Evolutionary conservation across 2,888 invertebrate genomes (phyloP).

Genomic region (Germaria angustata): DNA sequence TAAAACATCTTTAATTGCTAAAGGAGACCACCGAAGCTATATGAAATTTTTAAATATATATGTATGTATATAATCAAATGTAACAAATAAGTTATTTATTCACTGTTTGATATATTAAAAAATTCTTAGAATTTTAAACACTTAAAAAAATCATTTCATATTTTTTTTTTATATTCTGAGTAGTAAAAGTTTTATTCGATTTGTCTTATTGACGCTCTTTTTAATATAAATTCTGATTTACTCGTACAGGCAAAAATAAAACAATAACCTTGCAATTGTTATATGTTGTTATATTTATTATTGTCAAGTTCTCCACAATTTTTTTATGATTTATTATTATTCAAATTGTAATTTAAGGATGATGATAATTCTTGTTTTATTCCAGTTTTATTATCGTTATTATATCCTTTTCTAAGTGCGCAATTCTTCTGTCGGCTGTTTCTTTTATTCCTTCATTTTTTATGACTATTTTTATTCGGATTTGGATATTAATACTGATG

Average conservation of each 20-base stretch:
- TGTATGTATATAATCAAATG: too few species aligned
- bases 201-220: slow-evolving; percentile 28
- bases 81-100: too few species aligned
- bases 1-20: too few species aligned
- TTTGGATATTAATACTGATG: slow-evolving; percentile 17
- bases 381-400: slow-evolving; percentile 9
- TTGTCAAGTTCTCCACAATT: slow-evolving; percentile 41
- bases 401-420: not conserved
- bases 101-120: too few species aligned
- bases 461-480: slow-evolving; percentile 24
- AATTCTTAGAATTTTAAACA: too few species aligned
- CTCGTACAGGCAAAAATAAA: too few species aligned
- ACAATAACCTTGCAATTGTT: not conserved
- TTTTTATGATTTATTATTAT: slow-evolving; percentile 66
- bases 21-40: too few species aligned
- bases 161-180: not conserved
- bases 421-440: not conserved
- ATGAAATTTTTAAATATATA: too few species aligned
- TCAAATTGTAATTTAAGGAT: slow-evolving; percentile 60
- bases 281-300: slow-evolving; percentile 5
- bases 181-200: slow-evolving; percentile 24
- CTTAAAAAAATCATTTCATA: too few species aligned
- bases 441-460: not conserved
- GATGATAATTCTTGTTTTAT: slow-evolving; percentile 41
- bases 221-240: not conserved